phyloP scores from a whole-genome alignment of 2,888 invertebrate genomes.

The Fabriciana adippe region DNA sequence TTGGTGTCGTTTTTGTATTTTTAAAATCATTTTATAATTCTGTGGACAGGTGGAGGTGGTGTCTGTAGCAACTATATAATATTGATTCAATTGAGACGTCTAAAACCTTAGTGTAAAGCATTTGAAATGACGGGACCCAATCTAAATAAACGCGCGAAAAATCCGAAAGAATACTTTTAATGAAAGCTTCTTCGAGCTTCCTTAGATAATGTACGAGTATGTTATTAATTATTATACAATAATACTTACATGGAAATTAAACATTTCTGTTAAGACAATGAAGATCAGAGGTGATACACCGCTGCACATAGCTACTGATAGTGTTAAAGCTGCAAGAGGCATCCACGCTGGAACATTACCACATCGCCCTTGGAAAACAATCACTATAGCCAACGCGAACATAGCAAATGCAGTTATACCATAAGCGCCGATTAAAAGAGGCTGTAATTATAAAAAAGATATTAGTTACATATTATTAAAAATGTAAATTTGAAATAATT shows the following conservation, averaged over 20 bases:
- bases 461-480: not conserved
- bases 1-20: too few relatives aligned
- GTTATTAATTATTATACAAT: not conserved
- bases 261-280: constrained; percentile 59
- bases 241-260: constrained; percentile 55
- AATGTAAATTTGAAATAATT: too few relatives aligned
- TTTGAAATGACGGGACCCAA: too few relatives aligned
- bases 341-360: constrained; percentile 20
- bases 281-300: constrained; percentile 53
- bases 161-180: too few relatives aligned
- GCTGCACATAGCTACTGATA: constrained; percentile 48
- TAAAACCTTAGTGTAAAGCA: too few relatives aligned
- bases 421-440: constrained; percentile 13
- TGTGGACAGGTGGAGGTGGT: too few relatives aligned
- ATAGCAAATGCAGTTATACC: not conserved
- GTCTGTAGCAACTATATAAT: too few relatives aligned
- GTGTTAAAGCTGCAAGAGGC: constrained; percentile 43
- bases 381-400: constrained; percentile 20
- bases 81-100: too few relatives aligned
- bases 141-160: too few relatives aligned
- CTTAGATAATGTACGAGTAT: too few relatives aligned
- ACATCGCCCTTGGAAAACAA: not conserved
- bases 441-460: constrained; percentile 8
- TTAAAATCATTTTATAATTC: too few relatives aligned
- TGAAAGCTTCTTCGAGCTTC: too few relatives aligned